Evolutionary conservation across 2,797 vertebrate species (phyloP).

Genomic region (Dendrocincla fuliginosa): DNA sequence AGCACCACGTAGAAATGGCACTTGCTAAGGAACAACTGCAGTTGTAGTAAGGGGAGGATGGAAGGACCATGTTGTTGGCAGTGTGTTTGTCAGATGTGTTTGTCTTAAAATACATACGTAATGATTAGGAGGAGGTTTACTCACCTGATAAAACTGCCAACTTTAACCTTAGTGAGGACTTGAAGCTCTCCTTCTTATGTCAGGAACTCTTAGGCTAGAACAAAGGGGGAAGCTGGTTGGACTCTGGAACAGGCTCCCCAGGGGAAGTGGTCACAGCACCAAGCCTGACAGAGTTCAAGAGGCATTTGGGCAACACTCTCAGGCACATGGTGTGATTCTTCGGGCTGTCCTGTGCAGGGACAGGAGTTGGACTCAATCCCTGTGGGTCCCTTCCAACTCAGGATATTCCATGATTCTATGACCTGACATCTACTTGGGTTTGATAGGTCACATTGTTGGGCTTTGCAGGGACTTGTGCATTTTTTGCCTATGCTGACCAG

Average conservation of each 20-base stretch:
- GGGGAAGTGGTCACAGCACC: background rate
- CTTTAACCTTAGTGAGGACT: background rate
- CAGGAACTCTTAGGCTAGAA: background rate
- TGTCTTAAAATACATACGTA: background rate
- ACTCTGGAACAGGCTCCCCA: background rate
- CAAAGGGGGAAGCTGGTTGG: background rate
- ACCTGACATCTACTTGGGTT: background rate
- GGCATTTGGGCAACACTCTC: background rate
- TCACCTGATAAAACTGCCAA: background rate
- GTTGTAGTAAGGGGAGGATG: background rate
- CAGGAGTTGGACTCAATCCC: background rate
- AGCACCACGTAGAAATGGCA: background rate
- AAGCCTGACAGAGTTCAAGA: background rate
- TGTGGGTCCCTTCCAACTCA: background rate
- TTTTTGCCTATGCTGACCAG: fast-evolving
- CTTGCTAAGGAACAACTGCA: background rate
- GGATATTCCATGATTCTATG: background rate
- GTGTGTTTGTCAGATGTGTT: background rate
- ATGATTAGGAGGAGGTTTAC: background rate
- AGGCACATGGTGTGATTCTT: background rate
- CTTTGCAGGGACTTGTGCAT: background rate
- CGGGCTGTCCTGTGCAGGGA: background rate
- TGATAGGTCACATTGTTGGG: background rate
- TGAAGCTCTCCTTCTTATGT: background rate
- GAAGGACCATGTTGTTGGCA: fast-evolving